Conservation (phyloP, 2,113 vertebrate genomes). For the Psittacus erithacus region DNA sequence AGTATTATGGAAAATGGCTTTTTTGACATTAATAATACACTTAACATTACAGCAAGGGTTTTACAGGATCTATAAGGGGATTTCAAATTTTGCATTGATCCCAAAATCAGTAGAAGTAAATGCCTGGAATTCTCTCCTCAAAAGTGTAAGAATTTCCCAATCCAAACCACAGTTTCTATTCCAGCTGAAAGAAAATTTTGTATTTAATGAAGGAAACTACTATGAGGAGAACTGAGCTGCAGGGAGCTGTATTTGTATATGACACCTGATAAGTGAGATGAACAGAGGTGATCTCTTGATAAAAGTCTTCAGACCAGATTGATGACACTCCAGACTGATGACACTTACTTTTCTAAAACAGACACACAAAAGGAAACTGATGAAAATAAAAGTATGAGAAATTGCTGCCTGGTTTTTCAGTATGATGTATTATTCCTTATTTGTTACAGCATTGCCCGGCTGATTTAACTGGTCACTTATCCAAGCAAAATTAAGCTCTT, state of each 20-base stretch:
- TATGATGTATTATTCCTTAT: not conserved
- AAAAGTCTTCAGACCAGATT: not conserved
- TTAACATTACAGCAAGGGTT: not conserved
- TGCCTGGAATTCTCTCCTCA: not conserved
- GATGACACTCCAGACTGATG: not conserved
- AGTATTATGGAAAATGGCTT: not conserved
- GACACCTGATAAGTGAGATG: not conserved
- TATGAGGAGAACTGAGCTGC: not conserved
- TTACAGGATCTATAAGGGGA: not conserved
- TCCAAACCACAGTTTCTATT: not conserved
- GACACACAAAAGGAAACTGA: not conserved
- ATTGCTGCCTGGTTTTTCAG: not conserved
- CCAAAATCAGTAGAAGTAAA: not conserved
- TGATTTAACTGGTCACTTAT: fast-evolving
- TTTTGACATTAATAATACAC: not conserved
- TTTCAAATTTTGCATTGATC: not conserved
- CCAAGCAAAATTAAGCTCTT: not conserved
- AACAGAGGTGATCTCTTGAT: not conserved
- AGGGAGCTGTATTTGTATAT: not conserved
- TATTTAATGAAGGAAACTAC: not conserved
- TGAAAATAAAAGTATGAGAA: not conserved
- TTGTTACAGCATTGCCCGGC: not conserved
- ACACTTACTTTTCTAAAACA: not conserved
- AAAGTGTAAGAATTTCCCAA: not conserved
- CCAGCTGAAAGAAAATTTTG: not conserved